Evolutionary conservation across 2,888 invertebrate genomes (phyloP), one percentile per base, ranked within the genome.

Genomic region (Drosophila austrosaltans): DNA sequence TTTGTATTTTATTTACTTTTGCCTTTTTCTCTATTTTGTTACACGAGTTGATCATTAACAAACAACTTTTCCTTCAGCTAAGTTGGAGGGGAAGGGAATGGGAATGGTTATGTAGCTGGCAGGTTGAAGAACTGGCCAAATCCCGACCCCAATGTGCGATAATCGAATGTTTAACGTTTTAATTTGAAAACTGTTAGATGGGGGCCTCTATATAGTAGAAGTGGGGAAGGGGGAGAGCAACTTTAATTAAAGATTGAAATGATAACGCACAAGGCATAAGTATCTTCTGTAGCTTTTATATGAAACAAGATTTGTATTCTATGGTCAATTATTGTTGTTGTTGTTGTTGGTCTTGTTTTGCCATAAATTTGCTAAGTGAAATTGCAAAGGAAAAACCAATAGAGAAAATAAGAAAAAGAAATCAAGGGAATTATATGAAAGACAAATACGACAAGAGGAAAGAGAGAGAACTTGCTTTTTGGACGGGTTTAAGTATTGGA

Each of bases 151-250:
- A 72, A 66, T 64, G 82, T 76, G 78, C 78, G 82, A 87, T 84
- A 84, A 84, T 84, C 83, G 89, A 88, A 87, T 84, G 89, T 79
- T 83, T 72, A 82, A 81, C 86, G 86, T 76, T 86, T 86, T 81
- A 79, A 86, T 83, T 77, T 74, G 81, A 80, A 78, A 78, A 62
- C 67, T 61, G 68, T 72, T 77, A 61, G 42, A 44, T 60, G 40
- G 7, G 48, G 32, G 7, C 39, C 30, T 3, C 22, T 5, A 44
- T 1, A 3, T 12, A 36, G 63, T 39, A 8, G 53, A 44, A 25
- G 53, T 36, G 72, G 62, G 22, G 53, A 36, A 39, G n/a, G 40
- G 61, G 30, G 3, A 62, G 66, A 62, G 66, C 77, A 76, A 79
- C 69, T 86, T 83, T 83, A 83, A 83, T 83, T 83, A 83, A 83